These are phyloP conservation scores for Drosophila dives DNA, from an alignment of 2,888 invertebrate species.

Conservation along the genomic window DNA sequence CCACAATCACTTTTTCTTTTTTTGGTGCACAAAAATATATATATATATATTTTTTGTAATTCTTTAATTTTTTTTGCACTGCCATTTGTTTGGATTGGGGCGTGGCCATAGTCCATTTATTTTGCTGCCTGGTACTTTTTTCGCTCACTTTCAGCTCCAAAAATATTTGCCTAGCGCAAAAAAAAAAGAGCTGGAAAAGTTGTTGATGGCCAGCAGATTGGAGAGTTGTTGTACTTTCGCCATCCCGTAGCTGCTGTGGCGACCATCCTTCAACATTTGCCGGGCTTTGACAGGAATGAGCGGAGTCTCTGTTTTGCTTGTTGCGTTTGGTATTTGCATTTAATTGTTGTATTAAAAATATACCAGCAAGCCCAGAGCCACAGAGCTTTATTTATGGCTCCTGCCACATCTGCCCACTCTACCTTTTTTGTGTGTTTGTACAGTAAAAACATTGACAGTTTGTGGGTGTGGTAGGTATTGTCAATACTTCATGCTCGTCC, in stretches of 20 bases:
- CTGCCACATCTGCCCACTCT: slow-evolving; percentile 12
- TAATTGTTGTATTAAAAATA: slow-evolving; percentile 79
- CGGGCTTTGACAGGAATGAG: slow-evolving; percentile 19
- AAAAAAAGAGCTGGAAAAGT: slow-evolving; percentile 32
- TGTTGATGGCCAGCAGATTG: slow-evolving; percentile 53
- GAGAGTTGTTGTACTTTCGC: slow-evolving; percentile 46
- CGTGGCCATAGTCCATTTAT: slow-evolving; percentile 69
- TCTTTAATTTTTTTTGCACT: slow-evolving; percentile 18
- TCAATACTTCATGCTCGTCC: slow-evolving; percentile 29
- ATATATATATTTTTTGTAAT: slow-evolving; percentile 9
- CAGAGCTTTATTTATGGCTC: slow-evolving; percentile 47
- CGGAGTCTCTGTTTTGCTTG: slow-evolving; percentile 42
- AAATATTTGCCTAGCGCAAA: slow-evolving; percentile 64
- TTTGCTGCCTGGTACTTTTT: slow-evolving; percentile 50
- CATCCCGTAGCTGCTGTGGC: slow-evolving; percentile 33
- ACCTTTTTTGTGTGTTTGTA: slow-evolving; percentile 5
- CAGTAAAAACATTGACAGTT: slow-evolving; percentile 56
- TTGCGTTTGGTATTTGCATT: slow-evolving; percentile 72
- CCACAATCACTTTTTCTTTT: slow-evolving; percentile 25
- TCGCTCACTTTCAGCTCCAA: slow-evolving; percentile 43
- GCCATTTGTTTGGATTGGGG: slow-evolving; percentile 44
- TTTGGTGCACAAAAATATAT: background rate
- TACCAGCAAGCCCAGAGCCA: slow-evolving; percentile 40
- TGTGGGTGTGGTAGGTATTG: slow-evolving; percentile 58
- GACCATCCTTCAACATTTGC: slow-evolving; percentile 62